Conservation (phyloP, 2,888 invertebrate species). For the Drosophila mettleri region DNA sequence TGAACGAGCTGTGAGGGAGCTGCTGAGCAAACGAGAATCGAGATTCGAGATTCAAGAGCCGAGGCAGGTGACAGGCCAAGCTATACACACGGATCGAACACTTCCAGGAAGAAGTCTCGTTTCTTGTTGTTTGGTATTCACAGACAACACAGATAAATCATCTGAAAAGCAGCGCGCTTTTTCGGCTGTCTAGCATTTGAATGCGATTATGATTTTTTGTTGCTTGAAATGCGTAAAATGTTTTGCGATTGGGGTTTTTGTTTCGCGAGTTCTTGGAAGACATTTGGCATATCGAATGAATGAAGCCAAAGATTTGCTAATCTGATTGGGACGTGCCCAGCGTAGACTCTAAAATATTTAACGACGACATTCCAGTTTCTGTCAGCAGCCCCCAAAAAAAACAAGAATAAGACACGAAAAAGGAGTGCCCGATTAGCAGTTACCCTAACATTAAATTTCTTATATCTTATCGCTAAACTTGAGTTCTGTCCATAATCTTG, state of each 20-base stretch:
- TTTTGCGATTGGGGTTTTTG: constrained; percentile 32
- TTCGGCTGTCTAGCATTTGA: constrained; percentile 71
- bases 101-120: constrained; percentile 73
- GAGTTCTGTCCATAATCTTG: not conserved
- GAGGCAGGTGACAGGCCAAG: constrained; percentile 52
- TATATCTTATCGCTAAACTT: not conserved
- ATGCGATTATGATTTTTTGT: constrained; percentile 29
- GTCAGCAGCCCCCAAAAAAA: constrained; percentile 7
- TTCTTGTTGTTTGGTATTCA: constrained; percentile 46
- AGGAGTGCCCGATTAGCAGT: not conserved
- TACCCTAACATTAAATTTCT: not conserved
- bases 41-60: constrained; percentile 11
- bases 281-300: constrained; percentile 52
- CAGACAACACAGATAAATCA: constrained; percentile 62
- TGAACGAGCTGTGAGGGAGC: constrained; percentile 47
- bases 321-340: constrained; percentile 48
- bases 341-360: constrained; percentile 13
- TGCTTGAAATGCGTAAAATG: constrained; percentile 63
- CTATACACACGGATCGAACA: constrained; percentile 49
- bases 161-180: constrained; percentile 59
- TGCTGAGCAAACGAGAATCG: constrained; percentile 1
- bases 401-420: not conserved
- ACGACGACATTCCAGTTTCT: constrained; percentile 35
- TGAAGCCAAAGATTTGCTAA: constrained; percentile 36
- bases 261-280: constrained; percentile 42